A percentile compares a stretch with the other conserved stretches of the same genome.
These are phyloP conservation scores for Leucopsar rothschildi DNA, from an alignment of 2,113 vertebrate species.

Conservation along the genomic window DNA sequence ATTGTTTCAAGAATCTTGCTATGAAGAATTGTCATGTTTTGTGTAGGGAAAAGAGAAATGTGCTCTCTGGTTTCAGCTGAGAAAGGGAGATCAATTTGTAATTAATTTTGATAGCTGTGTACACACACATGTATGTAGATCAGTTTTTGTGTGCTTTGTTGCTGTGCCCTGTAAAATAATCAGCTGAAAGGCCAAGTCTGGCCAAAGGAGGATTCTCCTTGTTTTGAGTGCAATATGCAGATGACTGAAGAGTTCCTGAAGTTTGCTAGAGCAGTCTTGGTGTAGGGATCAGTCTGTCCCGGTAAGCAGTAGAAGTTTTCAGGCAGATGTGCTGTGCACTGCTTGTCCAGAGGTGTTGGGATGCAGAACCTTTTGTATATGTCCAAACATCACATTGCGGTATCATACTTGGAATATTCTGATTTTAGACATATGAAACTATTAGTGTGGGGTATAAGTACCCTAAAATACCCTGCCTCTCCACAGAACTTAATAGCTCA, in stretches of 20 bases:
- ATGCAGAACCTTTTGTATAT: neutral
- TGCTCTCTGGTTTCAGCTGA: neutral
- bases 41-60: neutral
- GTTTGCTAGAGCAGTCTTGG: neutral
- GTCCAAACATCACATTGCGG: accelerated
- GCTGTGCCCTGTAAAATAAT: neutral
- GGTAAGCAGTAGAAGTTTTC: neutral
- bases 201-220: neutral
- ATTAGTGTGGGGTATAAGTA: neutral
- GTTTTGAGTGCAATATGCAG: neutral
- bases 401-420: neutral
- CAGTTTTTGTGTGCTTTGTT: neutral
- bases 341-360: neutral
- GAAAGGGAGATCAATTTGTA: neutral
- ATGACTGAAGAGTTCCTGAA: neutral
- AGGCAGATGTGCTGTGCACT: neutral
- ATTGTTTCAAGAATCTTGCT: neutral
- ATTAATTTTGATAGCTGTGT: neutral
- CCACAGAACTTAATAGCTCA: neutral
- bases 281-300: neutral
- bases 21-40: neutral
- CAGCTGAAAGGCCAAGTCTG: neutral
- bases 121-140: accelerated
- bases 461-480: neutral
- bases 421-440: neutral